Conservation (phyloP, 2,797 vertebrate species). For the Pantherophis alleghaniensis region DNA sequence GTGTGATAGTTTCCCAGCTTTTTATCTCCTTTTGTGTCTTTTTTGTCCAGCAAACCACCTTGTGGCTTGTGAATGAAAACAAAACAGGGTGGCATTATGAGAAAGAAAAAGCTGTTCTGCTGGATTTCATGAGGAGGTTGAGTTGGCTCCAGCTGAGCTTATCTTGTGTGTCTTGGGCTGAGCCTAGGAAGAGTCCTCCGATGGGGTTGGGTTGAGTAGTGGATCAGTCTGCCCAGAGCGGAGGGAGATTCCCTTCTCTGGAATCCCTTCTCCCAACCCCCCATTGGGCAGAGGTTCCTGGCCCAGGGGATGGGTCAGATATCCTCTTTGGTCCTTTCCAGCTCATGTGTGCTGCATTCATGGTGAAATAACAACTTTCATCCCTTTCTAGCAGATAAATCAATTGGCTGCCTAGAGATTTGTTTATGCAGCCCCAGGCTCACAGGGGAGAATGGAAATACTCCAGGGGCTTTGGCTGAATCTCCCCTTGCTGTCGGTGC, state of each 20-base stretch:
- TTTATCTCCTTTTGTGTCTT: background rate
- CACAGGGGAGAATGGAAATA: background rate
- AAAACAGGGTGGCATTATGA: background rate
- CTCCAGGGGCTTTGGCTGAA: background rate
- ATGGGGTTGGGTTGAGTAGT: background rate
- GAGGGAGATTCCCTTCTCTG: background rate
- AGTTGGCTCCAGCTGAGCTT: background rate
- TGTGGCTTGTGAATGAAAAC: background rate
- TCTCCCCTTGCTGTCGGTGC: background rate
- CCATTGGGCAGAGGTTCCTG: background rate
- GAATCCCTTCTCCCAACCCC: background rate
- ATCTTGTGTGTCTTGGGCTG: background rate
- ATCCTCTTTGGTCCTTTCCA: background rate
- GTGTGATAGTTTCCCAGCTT: constrained; percentile 58
- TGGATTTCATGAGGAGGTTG: background rate
- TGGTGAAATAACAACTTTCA: background rate
- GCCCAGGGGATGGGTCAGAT: background rate
- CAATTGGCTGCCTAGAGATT: background rate
- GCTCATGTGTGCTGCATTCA: background rate
- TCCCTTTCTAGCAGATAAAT: background rate
- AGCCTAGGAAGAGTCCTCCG: background rate
- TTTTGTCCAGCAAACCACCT: background rate
- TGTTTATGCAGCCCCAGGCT: background rate
- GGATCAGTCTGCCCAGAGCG: background rate
- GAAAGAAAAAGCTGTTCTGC: background rate